phyloP scores from a whole-genome alignment of 1,140 invertebrate species.

The Drosophila pallidifrons region DNA sequence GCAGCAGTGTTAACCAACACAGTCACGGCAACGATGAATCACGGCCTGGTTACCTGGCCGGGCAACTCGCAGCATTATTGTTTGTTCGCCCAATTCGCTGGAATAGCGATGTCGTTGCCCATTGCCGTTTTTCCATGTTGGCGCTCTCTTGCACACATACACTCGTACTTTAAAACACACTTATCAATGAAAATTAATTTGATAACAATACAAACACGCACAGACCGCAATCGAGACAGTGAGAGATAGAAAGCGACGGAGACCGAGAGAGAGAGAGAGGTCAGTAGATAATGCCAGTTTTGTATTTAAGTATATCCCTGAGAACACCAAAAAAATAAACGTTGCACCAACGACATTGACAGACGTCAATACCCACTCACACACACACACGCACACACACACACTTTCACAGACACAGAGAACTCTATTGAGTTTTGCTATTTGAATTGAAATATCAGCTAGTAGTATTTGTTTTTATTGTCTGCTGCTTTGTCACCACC shows the following conservation, averaged over 20 bases:
- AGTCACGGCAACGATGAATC: constrained; percentile 64
- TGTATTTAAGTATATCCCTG: constrained; percentile 24
- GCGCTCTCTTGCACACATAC: constrained; percentile 9
- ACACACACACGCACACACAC: constrained; percentile 16
- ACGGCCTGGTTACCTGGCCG: constrained; percentile 53
- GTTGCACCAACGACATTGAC: constrained; percentile 42
- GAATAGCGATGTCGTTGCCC: constrained; percentile 54
- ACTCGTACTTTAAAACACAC: constrained; percentile 37
- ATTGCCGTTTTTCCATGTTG: constrained; percentile 2
- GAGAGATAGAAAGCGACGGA: not conserved
- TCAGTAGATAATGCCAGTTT: constrained; percentile 40
- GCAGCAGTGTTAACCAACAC: constrained; percentile 20
- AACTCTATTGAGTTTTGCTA: constrained; percentile 37
- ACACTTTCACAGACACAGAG: not conserved
- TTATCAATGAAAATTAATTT: constrained; percentile 71
- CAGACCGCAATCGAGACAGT: constrained; percentile 3
- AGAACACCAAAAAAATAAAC: constrained; percentile 25
- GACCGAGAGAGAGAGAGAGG: constrained; percentile 17
- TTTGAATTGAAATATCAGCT: constrained; percentile 57
- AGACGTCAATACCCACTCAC: constrained; percentile 44
- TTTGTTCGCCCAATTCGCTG: constrained; percentile 59
- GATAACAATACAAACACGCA: constrained; percentile 54
- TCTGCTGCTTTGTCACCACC: constrained; percentile 58
- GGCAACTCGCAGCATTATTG: constrained; percentile 26
- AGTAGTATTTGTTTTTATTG: constrained; percentile 24